These are phyloP conservation scores for Chymomyza fuscimana DNA, from an alignment of 2,888 invertebrate species.

Conservation along the genomic window DNA sequence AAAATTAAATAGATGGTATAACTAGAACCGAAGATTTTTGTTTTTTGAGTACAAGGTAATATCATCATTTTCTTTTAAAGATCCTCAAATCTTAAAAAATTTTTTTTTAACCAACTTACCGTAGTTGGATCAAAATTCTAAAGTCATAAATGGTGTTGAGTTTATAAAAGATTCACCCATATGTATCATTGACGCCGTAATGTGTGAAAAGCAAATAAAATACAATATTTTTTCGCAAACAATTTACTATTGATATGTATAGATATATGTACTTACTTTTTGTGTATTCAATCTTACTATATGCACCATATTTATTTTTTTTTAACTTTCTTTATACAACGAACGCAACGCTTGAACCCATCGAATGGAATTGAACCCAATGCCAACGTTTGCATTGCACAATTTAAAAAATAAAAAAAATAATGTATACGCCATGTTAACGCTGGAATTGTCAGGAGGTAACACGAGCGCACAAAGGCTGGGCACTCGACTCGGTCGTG, in stretches of 20 bases:
- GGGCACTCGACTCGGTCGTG: constrained; percentile 97
- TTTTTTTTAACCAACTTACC: no score
- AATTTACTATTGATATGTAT: neutral
- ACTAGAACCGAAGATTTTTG: no score
- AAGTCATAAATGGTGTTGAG: no score
- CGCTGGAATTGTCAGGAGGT: constrained; percentile 25
- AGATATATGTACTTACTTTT: neutral
- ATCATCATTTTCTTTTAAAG: no score
- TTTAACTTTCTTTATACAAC: constrained; percentile 9
- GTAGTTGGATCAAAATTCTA: no score
- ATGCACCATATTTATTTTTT: neutral
- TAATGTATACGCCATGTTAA: constrained; percentile 29
- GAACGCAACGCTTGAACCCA: constrained; percentile 33
- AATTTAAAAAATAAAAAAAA: constrained; percentile 4
- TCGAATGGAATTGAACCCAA: constrained; percentile 27
- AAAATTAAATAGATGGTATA: no score
- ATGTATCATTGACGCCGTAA: neutral
- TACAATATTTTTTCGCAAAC: neutral
- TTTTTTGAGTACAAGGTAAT: no score
- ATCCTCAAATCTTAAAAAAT: no score
- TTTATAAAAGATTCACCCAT: no score
- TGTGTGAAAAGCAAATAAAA: neutral
- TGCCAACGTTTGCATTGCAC: constrained; percentile 25
- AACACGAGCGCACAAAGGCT: constrained; percentile 92
- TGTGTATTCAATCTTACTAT: neutral